Evolutionary conservation across 2,888 invertebrate species (phyloP), one percentile per base, ranked within the genome.

Genomic region (Agonum fuliginosum): DNA sequence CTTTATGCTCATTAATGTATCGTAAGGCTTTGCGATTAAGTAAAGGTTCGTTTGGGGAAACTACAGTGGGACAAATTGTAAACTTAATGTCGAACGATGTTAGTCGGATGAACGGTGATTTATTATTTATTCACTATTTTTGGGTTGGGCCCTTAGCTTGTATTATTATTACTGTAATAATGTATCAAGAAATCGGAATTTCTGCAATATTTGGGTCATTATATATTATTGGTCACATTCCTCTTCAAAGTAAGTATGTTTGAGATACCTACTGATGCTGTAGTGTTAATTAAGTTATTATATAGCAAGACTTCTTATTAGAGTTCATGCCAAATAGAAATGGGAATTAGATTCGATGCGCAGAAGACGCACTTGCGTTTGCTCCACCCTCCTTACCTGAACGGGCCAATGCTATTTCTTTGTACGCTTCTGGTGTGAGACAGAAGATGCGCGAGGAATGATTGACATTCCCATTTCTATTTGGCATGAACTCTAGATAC

Each of bases 51-150:
- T 83, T 96, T 79, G 92, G 92, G 1, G 90, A 93, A 83, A 95
- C 95, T 5, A 95, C 95, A 1, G 88, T 89, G 30, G 93, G 93
- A 2, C 92, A 93, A 85, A 90, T 92, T 79, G 96, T 98, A 27
- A 98, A 98, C 86, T 90, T 98, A n/a, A 88, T 99, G 78, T 97
- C 98, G 0, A 99, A 98, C 84, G 98, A 99, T 86, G 96, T 98
- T 14, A 27, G 27, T 41, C 34, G 77, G 41, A 58, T 77, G 70
- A 58, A 77, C 58, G 43, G 41, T 6, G 54, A 54, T 10, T 41
- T 37, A 6, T 20, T 70, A n/a, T 77, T 54, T 12, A 4, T 51
- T 6, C 77, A 77, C 17, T 54, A 77, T 41, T 22, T 77, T 20
- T 96, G 97, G 95, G 92, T 97, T 78, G 96, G 95, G 0, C 97